These are phyloP conservation scores for Drosophila nr. perissopoda DNA, from an alignment of 2,888 invertebrate species.

Conservation along the genomic window DNA sequence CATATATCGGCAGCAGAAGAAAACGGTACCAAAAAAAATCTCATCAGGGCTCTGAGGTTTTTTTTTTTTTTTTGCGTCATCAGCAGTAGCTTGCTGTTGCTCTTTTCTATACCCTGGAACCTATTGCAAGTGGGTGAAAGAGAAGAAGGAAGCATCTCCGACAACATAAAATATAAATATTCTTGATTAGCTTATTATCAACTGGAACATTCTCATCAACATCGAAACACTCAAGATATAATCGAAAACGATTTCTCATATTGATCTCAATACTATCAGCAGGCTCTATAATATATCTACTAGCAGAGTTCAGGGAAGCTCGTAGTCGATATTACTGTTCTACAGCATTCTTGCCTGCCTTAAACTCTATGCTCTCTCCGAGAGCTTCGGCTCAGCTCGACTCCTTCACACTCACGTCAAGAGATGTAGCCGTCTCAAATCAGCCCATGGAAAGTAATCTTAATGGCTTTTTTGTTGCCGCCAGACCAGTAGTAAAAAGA, in stretches of 20 bases:
- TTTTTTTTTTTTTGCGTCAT: constrained; percentile 16
- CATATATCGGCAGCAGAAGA: constrained; percentile 6
- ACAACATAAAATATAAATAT: not conserved
- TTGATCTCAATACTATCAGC: not conserved
- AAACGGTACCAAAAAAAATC: constrained; percentile 32
- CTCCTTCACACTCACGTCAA: constrained; percentile 5
- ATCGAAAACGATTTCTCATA: not conserved
- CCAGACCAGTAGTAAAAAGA: constrained; percentile 22
- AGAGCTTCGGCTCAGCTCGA: not conserved
- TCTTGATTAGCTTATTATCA: not conserved
- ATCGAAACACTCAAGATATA: not conserved
- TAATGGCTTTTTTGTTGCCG: constrained; percentile 75
- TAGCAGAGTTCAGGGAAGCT: not conserved
- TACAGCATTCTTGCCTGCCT: not conserved
- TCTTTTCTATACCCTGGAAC: constrained; percentile 1
- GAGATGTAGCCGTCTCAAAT: constrained; percentile 48
- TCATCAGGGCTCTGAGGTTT: constrained; percentile 43
- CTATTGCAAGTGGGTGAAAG: not conserved
- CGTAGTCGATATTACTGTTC: not conserved
- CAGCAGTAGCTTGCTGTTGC: not conserved
- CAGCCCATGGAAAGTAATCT: constrained; percentile 78
- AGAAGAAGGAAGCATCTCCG: not conserved
- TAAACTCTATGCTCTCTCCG: constrained; percentile 1
- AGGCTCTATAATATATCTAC: not conserved
- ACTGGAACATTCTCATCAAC: not conserved